phyloP scores from a whole-genome alignment of 1,140 invertebrate genomes.

The Philopotamus ludificatus region DNA sequence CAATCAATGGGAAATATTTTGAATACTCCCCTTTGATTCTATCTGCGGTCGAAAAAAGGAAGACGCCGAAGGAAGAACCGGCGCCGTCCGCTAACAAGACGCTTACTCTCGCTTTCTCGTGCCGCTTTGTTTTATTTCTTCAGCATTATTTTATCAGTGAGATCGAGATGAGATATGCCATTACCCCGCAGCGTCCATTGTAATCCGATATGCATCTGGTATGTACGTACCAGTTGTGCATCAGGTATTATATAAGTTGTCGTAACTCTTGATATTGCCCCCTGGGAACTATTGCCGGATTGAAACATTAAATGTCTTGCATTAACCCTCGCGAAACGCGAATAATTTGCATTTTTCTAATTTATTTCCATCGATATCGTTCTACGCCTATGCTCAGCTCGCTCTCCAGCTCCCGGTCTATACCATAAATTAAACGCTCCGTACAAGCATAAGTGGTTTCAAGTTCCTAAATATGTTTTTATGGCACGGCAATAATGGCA shows the following conservation, averaged over 20 bases:
- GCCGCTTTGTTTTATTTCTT: not conserved
- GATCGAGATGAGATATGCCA: constrained; percentile 7
- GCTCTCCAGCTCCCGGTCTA: too few species aligned
- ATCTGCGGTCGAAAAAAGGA: not conserved
- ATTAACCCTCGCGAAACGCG: not conserved
- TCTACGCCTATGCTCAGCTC: too few species aligned
- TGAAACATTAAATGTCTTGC: not conserved
- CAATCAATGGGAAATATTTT: constrained; percentile 12
- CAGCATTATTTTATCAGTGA: not conserved
- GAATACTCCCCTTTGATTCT: constrained; percentile 1
- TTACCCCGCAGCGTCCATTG: constrained; percentile 3
- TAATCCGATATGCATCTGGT: constrained; percentile 11
- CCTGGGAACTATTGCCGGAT: not conserved
- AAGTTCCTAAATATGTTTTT: constrained; percentile 17
- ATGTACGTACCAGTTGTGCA: not conserved
- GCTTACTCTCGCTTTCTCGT: constrained; percentile 5
- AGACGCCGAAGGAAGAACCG: not conserved
- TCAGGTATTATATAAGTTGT: not conserved
- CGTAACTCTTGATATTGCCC: not conserved
- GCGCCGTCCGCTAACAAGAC: constrained; percentile 8
- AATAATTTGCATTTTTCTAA: constrained; percentile 17
- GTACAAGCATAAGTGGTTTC: too few species aligned
- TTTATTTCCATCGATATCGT: constrained; percentile 1
- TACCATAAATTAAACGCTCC: too few species aligned
- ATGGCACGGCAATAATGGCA: constrained; percentile 11